Evolutionary conservation across 2,113 vertebrate genomes (phyloP), one percentile per base, ranked within the genome.

Genomic region (Daubentonia madagascariensis): DNA sequence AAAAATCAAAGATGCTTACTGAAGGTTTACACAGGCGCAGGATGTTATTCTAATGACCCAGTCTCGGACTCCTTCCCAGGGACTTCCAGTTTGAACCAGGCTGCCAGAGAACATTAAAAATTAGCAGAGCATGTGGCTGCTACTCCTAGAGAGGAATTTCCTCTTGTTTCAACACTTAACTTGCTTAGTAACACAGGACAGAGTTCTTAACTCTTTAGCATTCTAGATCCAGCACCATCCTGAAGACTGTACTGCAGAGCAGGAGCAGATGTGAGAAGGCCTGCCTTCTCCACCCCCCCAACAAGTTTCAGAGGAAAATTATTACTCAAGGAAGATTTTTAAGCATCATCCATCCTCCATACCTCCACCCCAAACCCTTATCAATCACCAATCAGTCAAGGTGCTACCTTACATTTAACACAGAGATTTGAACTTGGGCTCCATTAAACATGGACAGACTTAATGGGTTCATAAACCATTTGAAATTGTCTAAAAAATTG

Each of bases 111-210:
- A 45, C 48, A 57, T 40, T 59, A 59, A 67, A 86, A 61, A 96
- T 73, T 83, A 91, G n/a, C 57, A 61, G 65, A 52, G 63, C 23
- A 8, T 0, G 3, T 0, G 8, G 57, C 70, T 17, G 2, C 75
- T 84, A 70, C 75, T 81, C 65, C 70, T 50, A 12, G 37, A 73
- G 20, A 97, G 91, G 40, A 59, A 91, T 96, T 94, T 97, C 61
- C 85, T 91, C 65, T 63, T 48, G 16, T 59, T 83, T 59, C 32
- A 72, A 32, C 22, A 72, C 14, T 25, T 28, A 59, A 30, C 22
- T 72, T 70, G 16, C 9, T 91, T 73, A 45, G 61, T 50, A 32
- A 79, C 22, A 63, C 32, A 63, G 35, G 23, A 28, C 8, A 37
- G 75, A 78, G 25, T 20, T 48, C 61, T 88, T 84, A 85, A 76